Evolutionary conservation across 1,140 invertebrate genomes (phyloP), one percentile per base, ranked within the genome.

Genomic region (Anastrepha obliqua): DNA sequence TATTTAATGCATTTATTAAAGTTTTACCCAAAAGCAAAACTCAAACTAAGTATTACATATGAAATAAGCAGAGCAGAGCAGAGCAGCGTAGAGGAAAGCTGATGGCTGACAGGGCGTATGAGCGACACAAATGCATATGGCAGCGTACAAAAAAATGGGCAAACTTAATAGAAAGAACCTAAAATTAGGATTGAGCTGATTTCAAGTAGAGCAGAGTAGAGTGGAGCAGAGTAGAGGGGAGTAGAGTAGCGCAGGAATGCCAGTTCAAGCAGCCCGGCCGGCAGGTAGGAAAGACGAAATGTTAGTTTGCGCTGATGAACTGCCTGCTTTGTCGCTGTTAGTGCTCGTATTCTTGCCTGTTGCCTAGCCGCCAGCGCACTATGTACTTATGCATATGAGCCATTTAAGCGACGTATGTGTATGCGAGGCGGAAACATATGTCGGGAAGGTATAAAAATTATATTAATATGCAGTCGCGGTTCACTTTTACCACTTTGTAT

Each of bases 1-100:
- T 81, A 90, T 89, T 89, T 91, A 91, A 91, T 91, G 90, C 89
- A 90, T 90, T 89, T 90, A 88, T 87, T 70, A 87, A 91, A 91
- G 87, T 88, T 90, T 62, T 55, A 67, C 29, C n/a, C 44, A 44
- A 47, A 85, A 47, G n/a, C 8, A 55, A 51, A 85, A 39, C 6
- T 0, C 3, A 2, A 62, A 62, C 13, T 4, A 15, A 29, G 9
- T 17, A 62, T 17, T 17, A 62, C 9, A 62, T 62, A 55, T 55
- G 11, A 55, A 55, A 55, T 55, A 3, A 74, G 42, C 42, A 17
- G 11, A 39, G 67, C 67, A 15, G 15, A 74, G 15, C 42, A 47
- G 42, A 44, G 67, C 3, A 44, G 39, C 7, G 67, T 11, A 4
- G 42, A 17, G 39, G 6, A 13, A 13, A 11, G 74, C 51, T 9